Base-by-base conservation (phyloP, 2,113 vertebrate genomes). In the Muntiacus muntjak region DNA sequence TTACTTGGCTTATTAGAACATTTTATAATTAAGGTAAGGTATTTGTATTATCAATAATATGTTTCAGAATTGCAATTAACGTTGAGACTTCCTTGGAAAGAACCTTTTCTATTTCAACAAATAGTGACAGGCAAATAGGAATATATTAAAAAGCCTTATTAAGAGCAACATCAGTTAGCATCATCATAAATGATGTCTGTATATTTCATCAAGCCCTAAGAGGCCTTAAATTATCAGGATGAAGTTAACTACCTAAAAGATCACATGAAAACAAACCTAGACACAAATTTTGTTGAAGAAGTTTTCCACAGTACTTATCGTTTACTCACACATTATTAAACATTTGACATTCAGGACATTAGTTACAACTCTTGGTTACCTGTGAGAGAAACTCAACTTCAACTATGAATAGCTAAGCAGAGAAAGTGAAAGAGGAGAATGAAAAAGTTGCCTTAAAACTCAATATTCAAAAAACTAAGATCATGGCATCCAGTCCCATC, bases 11-110 rank as follows among this genome's bases (percentile, higher is more conserved):
- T 64, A 54, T 45, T 81, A 85, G 13, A 91, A 89, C 33, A 28
- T 89, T 50, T 86, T 94, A n/a, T 94, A 92, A 82, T 83, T 87
- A 87, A 92, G 52, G 23, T 83, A 52, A 93, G 82, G 47, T 26
- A 45, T 96, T 12, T 93, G 10, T 84, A 16, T 90, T 84, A 28
- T 67, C 60, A 47, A 19, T 84, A 45, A 60, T 79, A 71, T 36
- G 90, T 47, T 36, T 92, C 36, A 55, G 43, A 82, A 92, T n/a
- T 92, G 76, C 64, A 93, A 33, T 88, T 78, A 93, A 85, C 82
- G 45, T 43, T 57, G 52, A 88, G 64, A n/a, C 47, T 88, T 92
- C 23, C 17, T 94, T 92, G 64, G 43, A 88, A 81, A 43, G 52
- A 93, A 47, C 7, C 11, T 33, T 95, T 33, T 52, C 4, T 30